Base-by-base conservation (phyloP, 2,888 invertebrate genomes). In the Lasius fuliginosus region DNA sequence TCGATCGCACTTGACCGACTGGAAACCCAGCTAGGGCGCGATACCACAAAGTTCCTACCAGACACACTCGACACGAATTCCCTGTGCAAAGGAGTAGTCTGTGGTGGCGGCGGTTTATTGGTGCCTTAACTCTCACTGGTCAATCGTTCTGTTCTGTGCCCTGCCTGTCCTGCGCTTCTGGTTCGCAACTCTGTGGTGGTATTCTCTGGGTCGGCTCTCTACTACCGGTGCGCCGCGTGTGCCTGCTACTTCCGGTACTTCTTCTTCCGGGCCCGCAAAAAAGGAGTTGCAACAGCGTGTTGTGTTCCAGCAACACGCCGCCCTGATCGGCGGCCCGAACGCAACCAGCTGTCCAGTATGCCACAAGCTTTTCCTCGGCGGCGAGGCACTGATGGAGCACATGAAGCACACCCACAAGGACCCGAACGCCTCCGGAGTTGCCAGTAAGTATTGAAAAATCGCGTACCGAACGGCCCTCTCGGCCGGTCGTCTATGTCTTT, bases 341-440 rank as follows among this genome's bases (percentile, higher is more conserved):
- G 98, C 98, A 89, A 98, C 98, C 86, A 98, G 98, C 91, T 99
- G 99, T 95, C 98, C 98, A 75, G 97, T 98, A 92, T 99, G 98
- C 96, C 98, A 98, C 96, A 98, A 99, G 96, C 97, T 98, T 95
- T 98, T 98, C 96, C 97, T 98, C 93, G 98, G 98, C 91, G 98
- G 98, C 89, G 98, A 99, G 95, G 98, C 98, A 83, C 97, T 99
- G 86, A 98, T 99, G 96, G 98, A 99, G 95, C 99, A 99, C 95
- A 98, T 99, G 98, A 98, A 98, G 96, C 98, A 98, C 95, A 98
- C 98, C 79, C 99, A 99, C 95, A 98, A 98, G 96, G 98, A 98
- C 94, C 98, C 98, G 58, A 98, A 98, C 95, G 97, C 98, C 91
- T 97, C 97, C 92, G 98, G 98, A 94, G 98, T 98, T 95, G 97